These are phyloP conservation scores for Bombycilla garrulus DNA, from an alignment of 2,113 vertebrate genomes.

Conservation along the genomic window DNA sequence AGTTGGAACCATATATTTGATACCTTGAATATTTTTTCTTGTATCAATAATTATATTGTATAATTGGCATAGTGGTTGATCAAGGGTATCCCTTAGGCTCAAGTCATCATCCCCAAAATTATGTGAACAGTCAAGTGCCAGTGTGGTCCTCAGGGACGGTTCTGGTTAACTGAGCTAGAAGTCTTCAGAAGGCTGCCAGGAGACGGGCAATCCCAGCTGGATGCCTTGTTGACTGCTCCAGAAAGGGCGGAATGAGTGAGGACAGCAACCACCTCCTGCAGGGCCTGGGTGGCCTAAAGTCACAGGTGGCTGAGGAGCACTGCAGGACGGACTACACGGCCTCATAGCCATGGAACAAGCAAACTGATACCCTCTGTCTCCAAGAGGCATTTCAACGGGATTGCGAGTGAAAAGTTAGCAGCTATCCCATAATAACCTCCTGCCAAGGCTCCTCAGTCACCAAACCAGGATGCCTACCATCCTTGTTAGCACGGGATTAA, in stretches of 20 bases:
- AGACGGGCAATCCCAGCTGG: not conserved
- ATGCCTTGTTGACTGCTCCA: not conserved
- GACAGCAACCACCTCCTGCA: not conserved
- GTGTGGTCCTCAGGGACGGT: not conserved
- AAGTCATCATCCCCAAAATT: not conserved
- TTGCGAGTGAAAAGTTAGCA: not conserved
- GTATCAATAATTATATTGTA: not conserved
- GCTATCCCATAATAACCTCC: not conserved
- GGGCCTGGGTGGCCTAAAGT: not conserved
- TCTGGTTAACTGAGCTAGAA: not conserved
- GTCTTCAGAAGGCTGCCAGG: not conserved
- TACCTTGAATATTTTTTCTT: not conserved
- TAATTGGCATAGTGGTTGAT: not conserved
- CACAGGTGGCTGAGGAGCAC: not conserved
- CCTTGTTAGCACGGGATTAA: not conserved
- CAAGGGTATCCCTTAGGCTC: not conserved
- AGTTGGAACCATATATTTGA: not conserved
- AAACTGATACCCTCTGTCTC: not conserved
- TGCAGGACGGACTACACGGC: accelerated
- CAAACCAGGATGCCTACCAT: accelerated
- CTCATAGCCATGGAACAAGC: not conserved
- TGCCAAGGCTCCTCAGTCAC: not conserved
- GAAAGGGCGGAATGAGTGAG: not conserved
- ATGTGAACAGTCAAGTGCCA: not conserved
- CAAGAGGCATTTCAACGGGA: not conserved